Percentiles rank a stretch among this genome's conserved stretches.
phyloP scores from a whole-genome alignment of 2,113 vertebrate species.

The Podarcis cretensis region DNA sequence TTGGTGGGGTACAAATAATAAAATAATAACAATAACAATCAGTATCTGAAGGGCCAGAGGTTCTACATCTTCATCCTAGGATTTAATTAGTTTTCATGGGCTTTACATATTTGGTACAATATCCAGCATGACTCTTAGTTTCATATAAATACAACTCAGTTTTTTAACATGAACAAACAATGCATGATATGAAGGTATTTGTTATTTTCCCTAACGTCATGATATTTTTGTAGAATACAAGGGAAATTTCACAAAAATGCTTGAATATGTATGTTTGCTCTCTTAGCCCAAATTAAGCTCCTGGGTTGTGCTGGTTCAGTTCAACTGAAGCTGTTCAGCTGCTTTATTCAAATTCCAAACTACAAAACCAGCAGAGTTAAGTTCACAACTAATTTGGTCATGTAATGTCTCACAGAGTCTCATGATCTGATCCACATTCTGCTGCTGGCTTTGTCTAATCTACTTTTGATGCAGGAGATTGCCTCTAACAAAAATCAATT shows the following conservation, averaged over 20 bases:
- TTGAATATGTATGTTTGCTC: neutral
- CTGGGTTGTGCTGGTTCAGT: neutral
- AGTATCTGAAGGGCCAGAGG: too few relatives aligned
- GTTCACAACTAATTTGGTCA: constrained; percentile 25
- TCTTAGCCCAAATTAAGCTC: neutral
- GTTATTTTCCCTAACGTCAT: neutral
- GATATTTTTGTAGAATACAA: neutral
- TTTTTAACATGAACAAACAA: neutral
- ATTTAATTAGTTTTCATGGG: neutral
- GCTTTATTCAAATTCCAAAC: neutral
- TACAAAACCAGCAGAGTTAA: constrained; percentile 23
- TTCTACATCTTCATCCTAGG: too few relatives aligned
- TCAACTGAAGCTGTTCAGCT: neutral
- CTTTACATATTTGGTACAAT: neutral
- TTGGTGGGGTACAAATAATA: too few relatives aligned
- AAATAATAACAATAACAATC: too few relatives aligned
- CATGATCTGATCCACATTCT: neutral
- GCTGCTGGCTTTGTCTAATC: neutral
- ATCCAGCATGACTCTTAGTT: neutral
- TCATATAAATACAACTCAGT: neutral
- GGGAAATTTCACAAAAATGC: neutral
- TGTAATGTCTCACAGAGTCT: neutral
- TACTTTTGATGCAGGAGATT: neutral
- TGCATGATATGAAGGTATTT: neutral
- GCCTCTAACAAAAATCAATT: neutral